Evolutionary conservation across 2,888 invertebrate species (phyloP).

Genomic region (Philonicus albiceps): DNA sequence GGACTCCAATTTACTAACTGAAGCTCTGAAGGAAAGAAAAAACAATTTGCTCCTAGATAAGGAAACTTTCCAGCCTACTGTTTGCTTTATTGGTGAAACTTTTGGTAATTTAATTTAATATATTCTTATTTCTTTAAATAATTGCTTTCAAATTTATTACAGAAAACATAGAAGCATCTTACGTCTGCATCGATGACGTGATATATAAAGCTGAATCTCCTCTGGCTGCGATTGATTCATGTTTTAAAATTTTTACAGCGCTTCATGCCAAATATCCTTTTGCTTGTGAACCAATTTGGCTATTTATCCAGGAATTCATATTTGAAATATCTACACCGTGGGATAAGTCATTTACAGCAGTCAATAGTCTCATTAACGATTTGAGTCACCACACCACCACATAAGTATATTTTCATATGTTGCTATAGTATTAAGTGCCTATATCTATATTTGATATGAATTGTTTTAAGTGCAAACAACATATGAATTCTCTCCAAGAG

Average conservation of each 20-base stretch:
- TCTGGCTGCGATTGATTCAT: background rate
- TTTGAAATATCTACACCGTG: background rate
- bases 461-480: background rate
- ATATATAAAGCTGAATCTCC: conserved; percentile 5
- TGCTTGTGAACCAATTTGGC: background rate
- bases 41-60: background rate
- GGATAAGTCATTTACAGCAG: background rate
- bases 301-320: background rate
- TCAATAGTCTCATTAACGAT: background rate
- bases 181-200: background rate
- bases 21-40: background rate
- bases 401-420: background rate
- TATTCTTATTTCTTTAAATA: background rate
- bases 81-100: background rate
- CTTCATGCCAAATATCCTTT: background rate
- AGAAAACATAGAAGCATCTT: background rate
- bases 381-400: background rate
- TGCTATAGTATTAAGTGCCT: background rate
- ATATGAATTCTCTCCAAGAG: too few species aligned
- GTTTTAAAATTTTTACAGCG: background rate
- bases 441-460: background rate
- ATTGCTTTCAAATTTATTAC: background rate
- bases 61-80: background rate
- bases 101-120: background rate
- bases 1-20: background rate